phyloP scores from a whole-genome alignment of 2,113 vertebrate species.

The Lycaon pictus region DNA sequence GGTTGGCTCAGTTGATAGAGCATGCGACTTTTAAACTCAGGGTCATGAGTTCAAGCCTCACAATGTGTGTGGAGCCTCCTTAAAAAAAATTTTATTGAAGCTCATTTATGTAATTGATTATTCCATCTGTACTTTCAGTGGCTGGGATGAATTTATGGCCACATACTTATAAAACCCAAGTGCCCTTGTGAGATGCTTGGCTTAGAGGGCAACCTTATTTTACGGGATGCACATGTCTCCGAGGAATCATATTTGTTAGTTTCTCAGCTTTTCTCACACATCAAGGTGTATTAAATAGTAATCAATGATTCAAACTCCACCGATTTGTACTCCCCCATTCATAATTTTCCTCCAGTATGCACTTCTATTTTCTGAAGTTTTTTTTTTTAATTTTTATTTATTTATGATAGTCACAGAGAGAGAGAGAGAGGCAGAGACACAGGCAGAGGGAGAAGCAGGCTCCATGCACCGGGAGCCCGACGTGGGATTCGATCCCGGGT shows the following conservation, averaged over 20 bases:
- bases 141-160: conserved; percentile 32
- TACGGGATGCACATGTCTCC: background rate
- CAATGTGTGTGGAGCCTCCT: background rate
- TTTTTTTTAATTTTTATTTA: background rate
- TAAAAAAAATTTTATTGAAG: conserved; percentile 52
- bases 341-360: background rate
- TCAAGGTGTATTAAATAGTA: background rate
- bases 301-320: background rate
- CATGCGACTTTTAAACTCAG: background rate
- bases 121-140: conserved; percentile 44
- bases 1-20: background rate
- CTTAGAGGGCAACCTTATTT: background rate
- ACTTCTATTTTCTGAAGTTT: conserved; percentile 25
- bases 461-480: too few relatives aligned
- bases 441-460: too few relatives aligned
- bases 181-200: background rate
- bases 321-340: background rate
- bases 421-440: too few relatives aligned
- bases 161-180: background rate
- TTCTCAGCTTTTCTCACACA: conserved; percentile 24
- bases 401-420: too few relatives aligned
- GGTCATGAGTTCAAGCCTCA: background rate
- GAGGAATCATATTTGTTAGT: background rate
- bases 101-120: conserved; percentile 58
- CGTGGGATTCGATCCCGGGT: too few relatives aligned